A percentile compares a stretch with the other conserved stretches of the same genome.
phyloP scores from a whole-genome alignment of 2,888 invertebrate species.

The Glaucopsyche alexis region DNA sequence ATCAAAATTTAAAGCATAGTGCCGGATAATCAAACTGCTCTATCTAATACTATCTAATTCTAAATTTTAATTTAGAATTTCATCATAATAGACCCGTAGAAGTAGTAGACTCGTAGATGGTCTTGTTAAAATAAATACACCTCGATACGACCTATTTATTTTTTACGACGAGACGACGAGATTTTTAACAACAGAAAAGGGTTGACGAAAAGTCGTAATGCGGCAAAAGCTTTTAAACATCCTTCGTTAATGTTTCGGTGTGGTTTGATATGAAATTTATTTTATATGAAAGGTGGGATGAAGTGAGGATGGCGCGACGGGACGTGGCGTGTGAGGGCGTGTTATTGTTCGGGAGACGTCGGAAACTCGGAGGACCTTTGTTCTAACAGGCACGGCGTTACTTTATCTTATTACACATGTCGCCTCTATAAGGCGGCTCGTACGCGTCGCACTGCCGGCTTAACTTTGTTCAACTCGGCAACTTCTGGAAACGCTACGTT shows the following conservation, averaged over 20 bases:
- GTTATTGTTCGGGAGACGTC: constrained; percentile 40
- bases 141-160: background rate
- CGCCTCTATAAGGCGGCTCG: constrained; percentile 53
- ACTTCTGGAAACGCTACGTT: constrained; percentile 20
- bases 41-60: too few relatives aligned
- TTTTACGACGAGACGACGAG: background rate
- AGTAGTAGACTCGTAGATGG: too few relatives aligned
- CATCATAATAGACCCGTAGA: too few relatives aligned
- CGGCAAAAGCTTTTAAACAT: constrained; percentile 18
- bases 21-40: too few relatives aligned
- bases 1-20: too few relatives aligned
- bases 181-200: background rate
- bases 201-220: constrained; percentile 13
- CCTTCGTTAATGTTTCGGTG: constrained; percentile 12
- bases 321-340: background rate
- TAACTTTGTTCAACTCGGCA: constrained; percentile 24
- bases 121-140: background rate
- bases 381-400: constrained; percentile 60
- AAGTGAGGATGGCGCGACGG: background rate
- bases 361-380: constrained; percentile 55
- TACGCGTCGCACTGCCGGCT: constrained; percentile 28
- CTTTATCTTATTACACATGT: constrained; percentile 73
- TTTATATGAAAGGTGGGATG: background rate
- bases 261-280: constrained; percentile 5
- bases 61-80: too few relatives aligned